Percentiles rank a stretch among this genome's conserved stretches.
Conservation (phyloP, 2,797 vertebrate genomes). For the Semotilus atromaculatus region DNA sequence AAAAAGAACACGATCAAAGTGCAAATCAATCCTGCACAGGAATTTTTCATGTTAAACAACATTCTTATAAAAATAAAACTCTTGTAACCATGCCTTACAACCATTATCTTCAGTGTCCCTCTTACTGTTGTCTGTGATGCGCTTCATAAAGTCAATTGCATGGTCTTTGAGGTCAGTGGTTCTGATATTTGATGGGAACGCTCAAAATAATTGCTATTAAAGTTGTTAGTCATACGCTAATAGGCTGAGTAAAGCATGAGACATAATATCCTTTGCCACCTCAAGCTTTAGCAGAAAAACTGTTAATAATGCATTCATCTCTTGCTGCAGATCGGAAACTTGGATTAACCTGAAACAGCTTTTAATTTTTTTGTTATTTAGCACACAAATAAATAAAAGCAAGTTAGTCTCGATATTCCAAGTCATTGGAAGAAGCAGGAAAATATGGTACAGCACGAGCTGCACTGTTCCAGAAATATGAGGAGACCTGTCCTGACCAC, state of each 20-base stretch:
- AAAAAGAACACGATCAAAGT: neutral
- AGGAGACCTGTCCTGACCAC: neutral
- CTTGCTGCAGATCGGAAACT: neutral
- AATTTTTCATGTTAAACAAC: neutral
- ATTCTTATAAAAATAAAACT: neutral
- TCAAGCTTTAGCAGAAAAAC: neutral
- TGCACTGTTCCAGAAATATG: neutral
- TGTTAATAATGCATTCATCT: neutral
- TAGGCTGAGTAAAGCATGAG: neutral
- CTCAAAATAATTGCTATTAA: neutral
- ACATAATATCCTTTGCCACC: neutral
- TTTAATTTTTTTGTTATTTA: neutral
- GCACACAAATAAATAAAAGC: neutral
- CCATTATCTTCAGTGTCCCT: neutral
- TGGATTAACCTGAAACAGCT: neutral
- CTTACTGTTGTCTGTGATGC: neutral
- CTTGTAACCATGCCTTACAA: neutral
- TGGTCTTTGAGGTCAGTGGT: neutral
- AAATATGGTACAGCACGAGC: neutral
- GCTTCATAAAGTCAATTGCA: neutral
- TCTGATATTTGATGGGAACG: constrained; percentile 6
- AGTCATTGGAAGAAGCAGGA: neutral
- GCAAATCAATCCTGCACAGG: neutral
- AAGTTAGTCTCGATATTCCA: neutral
- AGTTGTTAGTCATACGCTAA: neutral